Evolutionary conservation across 2,888 invertebrate species (phyloP), one percentile per base, ranked within the genome.

Genomic region (Aspidiotus rigidus): DNA sequence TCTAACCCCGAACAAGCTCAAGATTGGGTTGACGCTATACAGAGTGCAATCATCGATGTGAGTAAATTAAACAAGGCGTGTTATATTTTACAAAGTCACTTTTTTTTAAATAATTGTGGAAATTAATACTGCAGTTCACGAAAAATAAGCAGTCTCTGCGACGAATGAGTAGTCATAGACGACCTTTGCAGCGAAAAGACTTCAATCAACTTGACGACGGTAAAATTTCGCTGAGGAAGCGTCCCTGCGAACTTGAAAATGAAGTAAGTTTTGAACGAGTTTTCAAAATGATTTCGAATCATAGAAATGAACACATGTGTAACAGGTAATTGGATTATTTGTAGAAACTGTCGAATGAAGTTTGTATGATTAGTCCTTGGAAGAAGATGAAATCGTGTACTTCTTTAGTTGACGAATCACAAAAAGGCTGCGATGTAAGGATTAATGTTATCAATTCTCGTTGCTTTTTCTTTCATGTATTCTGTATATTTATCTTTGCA

Each of bases 21-120:
- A 71, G 78, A 78, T 59, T 86, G 86, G 86, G 80, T 85, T 41
- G 76, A 79, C 44, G 79, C 79, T 16, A 78, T 86, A 56, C 80
- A 81, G 69, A 79, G 80, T 69, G 80, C 85, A 16, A 83, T 85
- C 72, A 80, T 82, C 66, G 77, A 81, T 75, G 79, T 79, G 40
- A 71, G 16, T 56, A 17, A 56, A 28, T 28, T 28, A 5, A 28
- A 28, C 28, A 5, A 28, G 28, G 28, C 10, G 28, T 15, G 15
- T 49, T 9, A 57, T 17, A 17, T 16, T 17, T 28, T 28, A 2
- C 54, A 17, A 53, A 15, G 1, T 3, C 13, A 28, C 5, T 39
- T 53, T 28, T 28, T 53, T 11, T 28, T 1, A 17, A 28, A 13
- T 39, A n/a, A n/a, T 62, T 62, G 60, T 54, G 39, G 10, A 13